Evolutionary conservation across 2,888 invertebrate genomes (phyloP).

Genomic region (Eudasyphora cyanicolor): DNA sequence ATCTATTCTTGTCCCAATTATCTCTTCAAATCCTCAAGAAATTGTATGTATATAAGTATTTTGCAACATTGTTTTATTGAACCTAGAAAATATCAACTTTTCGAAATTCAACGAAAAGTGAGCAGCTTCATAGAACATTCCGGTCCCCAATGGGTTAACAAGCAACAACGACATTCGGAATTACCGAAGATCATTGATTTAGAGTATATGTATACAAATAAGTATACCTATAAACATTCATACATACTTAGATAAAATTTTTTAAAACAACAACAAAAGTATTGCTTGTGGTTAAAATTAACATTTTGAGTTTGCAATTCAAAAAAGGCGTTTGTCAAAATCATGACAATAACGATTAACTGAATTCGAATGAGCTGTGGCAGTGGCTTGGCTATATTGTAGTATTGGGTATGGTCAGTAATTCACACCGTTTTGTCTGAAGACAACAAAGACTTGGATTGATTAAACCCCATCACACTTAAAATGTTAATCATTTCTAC

Average conservation of each 20-base stretch:
- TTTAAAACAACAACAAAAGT: slow-evolving; percentile 14
- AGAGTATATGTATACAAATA: background rate
- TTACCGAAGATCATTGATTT: slow-evolving; percentile 49
- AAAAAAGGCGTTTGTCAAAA: background rate
- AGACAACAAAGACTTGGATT: slow-evolving; percentile 28
- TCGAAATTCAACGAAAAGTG: no score
- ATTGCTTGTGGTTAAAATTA: slow-evolving; percentile 26
- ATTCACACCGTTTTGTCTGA: slow-evolving; percentile 29
- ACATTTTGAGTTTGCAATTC: slow-evolving; percentile 22
- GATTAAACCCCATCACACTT: background rate
- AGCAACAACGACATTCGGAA: slow-evolving; percentile 46
- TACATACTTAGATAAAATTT: no score
- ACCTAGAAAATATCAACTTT: no score
- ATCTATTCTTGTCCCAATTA: no score
- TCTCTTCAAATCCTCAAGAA: no score
- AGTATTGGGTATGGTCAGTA: slow-evolving; percentile 50
- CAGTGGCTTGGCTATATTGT: background rate
- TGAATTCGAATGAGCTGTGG: background rate
- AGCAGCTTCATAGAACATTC: no score
- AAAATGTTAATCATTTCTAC: slow-evolving; percentile 34
- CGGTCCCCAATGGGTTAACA: slow-evolving; percentile 41
- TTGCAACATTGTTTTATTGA: no score
- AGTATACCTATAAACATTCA: background rate
- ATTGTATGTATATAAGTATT: no score
- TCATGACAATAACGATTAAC: slow-evolving; percentile 2